Percentiles rank a stretch among this genome's conserved stretches.
Evolutionary conservation across 2,888 invertebrate species (phyloP).

Genomic region (Protonemura montana): DNA sequence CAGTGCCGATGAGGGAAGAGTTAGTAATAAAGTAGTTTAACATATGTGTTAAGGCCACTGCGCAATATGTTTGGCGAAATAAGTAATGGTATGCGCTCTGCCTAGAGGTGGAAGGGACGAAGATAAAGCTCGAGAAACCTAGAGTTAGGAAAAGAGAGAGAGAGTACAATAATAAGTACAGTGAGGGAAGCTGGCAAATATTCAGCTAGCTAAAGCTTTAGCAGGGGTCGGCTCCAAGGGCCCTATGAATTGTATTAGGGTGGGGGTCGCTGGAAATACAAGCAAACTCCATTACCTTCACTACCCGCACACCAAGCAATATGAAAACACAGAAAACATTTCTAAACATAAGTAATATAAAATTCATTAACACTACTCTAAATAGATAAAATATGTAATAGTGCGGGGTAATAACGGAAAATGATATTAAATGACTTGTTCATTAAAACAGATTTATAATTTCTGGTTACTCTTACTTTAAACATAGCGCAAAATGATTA

Average conservation of each 20-base stretch:
- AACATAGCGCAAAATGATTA: background rate
- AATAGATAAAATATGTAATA: slow-evolving; percentile 25
- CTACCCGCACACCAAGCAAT: background rate
- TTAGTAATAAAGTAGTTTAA: background rate
- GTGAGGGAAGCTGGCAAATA: background rate
- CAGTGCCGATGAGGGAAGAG: background rate
- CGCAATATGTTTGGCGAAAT: background rate
- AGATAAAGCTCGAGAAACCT: background rate
- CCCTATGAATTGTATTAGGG: background rate
- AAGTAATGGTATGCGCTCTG: background rate
- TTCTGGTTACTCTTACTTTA: too few relatives aligned
- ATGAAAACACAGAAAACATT: slow-evolving; percentile 37
- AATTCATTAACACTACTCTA: slow-evolving; percentile 30
- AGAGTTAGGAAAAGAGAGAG: background rate
- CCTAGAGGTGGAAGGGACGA: background rate
- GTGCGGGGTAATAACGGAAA: background rate
- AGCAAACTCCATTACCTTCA: slow-evolving; percentile 37
- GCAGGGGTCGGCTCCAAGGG: background rate
- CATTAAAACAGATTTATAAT: background rate
- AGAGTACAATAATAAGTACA: background rate
- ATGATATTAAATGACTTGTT: background rate
- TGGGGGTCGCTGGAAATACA: background rate
- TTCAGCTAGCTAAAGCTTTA: background rate
- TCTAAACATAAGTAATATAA: slow-evolving; percentile 33
- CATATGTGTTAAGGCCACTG: background rate